Evolutionary conservation across 2,888 invertebrate genomes (phyloP).

Genomic region (Pandemis cinnamomeana): DNA sequence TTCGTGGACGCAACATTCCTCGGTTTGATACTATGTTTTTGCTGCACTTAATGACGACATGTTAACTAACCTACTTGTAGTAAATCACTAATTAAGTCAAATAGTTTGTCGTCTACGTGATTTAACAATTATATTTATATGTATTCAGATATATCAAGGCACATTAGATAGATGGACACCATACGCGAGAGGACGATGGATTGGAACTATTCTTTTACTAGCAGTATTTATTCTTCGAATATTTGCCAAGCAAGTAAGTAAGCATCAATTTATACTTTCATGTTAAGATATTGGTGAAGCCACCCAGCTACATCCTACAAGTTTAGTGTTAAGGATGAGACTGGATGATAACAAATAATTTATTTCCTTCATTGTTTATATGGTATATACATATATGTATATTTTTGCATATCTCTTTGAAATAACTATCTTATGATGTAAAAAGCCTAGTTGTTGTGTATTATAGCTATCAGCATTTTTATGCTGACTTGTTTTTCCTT

Average conservation of each 20-base stretch:
- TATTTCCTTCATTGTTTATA: too few species aligned
- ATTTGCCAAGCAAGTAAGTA: constrained; percentile 90
- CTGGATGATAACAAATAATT: too few species aligned
- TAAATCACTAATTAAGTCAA: constrained; percentile 23
- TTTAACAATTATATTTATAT: not conserved
- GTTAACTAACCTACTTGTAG: constrained; percentile 35
- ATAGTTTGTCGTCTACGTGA: not conserved
- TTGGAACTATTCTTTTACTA: constrained; percentile 88
- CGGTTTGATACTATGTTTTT: not conserved
- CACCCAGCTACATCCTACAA: not conserved
- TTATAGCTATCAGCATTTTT: too few species aligned
- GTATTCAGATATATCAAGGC: constrained; percentile 90
- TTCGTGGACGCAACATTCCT: not conserved
- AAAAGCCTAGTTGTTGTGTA: too few species aligned
- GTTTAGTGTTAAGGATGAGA: not conserved
- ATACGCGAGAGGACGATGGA: constrained; percentile 92
- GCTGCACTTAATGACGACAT: constrained; percentile 8
- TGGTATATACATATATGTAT: too few species aligned
- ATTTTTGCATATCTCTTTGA: too few species aligned
- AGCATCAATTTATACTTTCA: constrained; percentile 26
- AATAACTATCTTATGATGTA: too few species aligned
- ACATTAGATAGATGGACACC: constrained; percentile 95
- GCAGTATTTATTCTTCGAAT: constrained; percentile 91
- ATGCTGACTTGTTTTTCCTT: too few species aligned
- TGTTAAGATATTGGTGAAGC: constrained; percentile 24